Evolutionary conservation across 2,797 vertebrate genomes (phyloP).

Genomic region (Chaetophractus vellerosus): DNA sequence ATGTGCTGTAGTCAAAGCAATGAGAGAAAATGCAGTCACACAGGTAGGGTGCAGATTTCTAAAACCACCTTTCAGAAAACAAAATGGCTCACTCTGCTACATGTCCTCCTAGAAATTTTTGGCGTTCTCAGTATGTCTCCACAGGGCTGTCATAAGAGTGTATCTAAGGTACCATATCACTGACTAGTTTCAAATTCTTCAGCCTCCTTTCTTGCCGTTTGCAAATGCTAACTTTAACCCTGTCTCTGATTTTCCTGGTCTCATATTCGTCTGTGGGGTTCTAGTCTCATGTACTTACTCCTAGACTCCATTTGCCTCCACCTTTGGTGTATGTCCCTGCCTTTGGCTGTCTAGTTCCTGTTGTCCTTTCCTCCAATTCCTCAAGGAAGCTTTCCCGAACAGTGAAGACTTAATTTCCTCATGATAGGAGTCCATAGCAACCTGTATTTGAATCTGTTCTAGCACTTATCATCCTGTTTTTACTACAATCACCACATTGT

Average conservation of each 20-base stretch:
- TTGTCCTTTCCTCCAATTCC: background rate
- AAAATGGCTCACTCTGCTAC: background rate
- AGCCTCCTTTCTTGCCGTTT: background rate
- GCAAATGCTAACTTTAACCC: background rate
- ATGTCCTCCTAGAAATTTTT: background rate
- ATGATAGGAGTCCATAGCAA: background rate
- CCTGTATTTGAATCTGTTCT: background rate
- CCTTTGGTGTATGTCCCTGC: background rate
- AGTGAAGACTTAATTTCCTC: background rate
- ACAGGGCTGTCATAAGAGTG: background rate
- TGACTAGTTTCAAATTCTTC: background rate
- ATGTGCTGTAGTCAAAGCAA: background rate
- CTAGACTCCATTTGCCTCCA: background rate
- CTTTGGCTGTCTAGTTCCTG: fast-evolving
- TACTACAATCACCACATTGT: background rate
- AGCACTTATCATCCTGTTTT: background rate
- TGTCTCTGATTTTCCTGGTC: background rate
- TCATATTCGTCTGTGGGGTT: background rate
- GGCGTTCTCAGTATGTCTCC: background rate
- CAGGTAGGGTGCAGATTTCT: background rate
- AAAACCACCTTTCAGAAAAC: background rate
- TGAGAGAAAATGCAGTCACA: background rate
- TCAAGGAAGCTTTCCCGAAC: background rate
- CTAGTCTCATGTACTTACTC: no score
- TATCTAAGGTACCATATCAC: background rate